Evolutionary conservation across 2,888 invertebrate species (phyloP).

Genomic region (Apeira syringaria): DNA sequence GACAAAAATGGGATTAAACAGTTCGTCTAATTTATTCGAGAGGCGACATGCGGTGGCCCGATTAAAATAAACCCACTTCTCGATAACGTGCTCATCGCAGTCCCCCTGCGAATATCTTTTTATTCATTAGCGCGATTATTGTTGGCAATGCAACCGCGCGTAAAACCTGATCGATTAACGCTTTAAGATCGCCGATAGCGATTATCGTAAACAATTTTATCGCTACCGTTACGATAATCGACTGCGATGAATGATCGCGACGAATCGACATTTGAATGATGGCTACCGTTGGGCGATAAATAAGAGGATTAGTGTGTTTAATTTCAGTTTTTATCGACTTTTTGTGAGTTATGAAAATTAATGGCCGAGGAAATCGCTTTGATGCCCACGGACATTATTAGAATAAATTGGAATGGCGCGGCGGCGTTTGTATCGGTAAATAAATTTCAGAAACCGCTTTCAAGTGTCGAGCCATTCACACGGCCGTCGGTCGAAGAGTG

Average conservation of each 20-base stretch:
- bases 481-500: conserved; percentile 15
- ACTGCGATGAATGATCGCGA: conserved; percentile 52
- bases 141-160: conserved; percentile 59
- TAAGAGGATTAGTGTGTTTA: conserved; percentile 41
- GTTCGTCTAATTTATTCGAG: conserved; percentile 44
- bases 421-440: conserved; percentile 27
- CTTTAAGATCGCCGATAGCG: conserved; percentile 51
- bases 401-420: conserved; percentile 35
- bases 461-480: conserved; percentile 29
- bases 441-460: conserved; percentile 21
- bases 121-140: conserved; percentile 71
- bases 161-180: conserved; percentile 72
- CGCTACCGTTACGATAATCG: conserved; percentile 46
- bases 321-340: conserved; percentile 30
- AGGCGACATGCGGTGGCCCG: conserved; percentile 33
- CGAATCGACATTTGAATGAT: conserved; percentile 63
- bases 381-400: conserved; percentile 21
- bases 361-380: conserved; percentile 15
- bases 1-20: conserved; percentile 61
- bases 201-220: conserved; percentile 52
- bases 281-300: conserved; percentile 51
- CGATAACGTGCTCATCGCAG: conserved; percentile 36
- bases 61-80: conserved; percentile 29
- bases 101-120: conserved; percentile 58
- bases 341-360: conserved; percentile 32